A percentile compares a stretch with the other conserved stretches of the same genome.
phyloP scores from a whole-genome alignment of 2,888 invertebrate species.

The Chalcis sispes region DNA sequence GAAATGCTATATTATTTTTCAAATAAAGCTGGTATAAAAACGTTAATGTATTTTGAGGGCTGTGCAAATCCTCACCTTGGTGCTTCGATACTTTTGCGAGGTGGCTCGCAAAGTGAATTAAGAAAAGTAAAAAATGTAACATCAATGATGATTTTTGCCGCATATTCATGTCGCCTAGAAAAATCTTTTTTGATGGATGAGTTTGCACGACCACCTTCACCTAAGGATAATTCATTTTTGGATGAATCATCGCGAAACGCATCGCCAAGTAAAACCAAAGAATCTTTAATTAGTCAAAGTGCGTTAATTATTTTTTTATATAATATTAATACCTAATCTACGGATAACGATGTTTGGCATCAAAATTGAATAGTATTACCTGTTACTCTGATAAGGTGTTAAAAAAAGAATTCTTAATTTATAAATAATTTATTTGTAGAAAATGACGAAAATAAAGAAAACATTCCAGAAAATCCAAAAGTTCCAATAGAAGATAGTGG shows the following conservation, averaged over 20 bases:
- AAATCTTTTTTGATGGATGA: slow-evolving; percentile 93
- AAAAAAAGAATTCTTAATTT: background rate
- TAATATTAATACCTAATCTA: background rate
- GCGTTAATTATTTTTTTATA: background rate
- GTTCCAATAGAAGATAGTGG: slow-evolving; percentile 10
- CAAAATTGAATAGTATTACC: background rate
- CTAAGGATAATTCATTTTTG: slow-evolving; percentile 77
- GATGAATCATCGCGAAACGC: slow-evolving; percentile 68
- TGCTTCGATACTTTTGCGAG: slow-evolving; percentile 92
- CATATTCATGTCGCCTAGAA: slow-evolving; percentile 95
- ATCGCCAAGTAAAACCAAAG: slow-evolving; percentile 57
- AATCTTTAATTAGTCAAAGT: slow-evolving; percentile 32
- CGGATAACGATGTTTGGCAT: background rate
- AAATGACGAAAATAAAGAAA: slow-evolving; percentile 22
- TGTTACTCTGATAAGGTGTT: no score
- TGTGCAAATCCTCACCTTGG: slow-evolving; percentile 89
- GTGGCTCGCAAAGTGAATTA: slow-evolving; percentile 84
- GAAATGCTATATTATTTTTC: background rate
- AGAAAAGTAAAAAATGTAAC: slow-evolving; percentile 89
- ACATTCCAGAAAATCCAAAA: slow-evolving; percentile 13
- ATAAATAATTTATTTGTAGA: slow-evolving; percentile 8
- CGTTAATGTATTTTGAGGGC: slow-evolving; percentile 95
- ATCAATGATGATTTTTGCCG: slow-evolving; percentile 87
- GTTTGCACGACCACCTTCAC: slow-evolving; percentile 85
- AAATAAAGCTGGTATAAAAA: slow-evolving; percentile 82